Percentiles rank a stretch among this genome's conserved stretches.
phyloP scores from a whole-genome alignment of 2,888 invertebrate genomes.

The Ormyrus labotus region DNA sequence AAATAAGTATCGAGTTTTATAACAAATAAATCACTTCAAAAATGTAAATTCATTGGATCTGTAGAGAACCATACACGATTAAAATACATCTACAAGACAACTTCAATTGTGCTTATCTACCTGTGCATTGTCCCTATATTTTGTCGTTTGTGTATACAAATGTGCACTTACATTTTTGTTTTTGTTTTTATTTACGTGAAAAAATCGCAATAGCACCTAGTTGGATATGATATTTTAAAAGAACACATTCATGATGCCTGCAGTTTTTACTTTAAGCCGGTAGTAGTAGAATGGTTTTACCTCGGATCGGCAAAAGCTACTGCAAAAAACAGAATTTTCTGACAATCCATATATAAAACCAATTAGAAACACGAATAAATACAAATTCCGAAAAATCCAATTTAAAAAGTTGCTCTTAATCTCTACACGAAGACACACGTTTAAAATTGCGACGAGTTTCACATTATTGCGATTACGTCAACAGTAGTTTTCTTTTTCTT shows the following conservation, averaged over 20 bases:
- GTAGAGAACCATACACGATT: constrained; percentile 17
- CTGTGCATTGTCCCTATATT: constrained; percentile 39
- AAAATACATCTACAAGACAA: constrained; percentile 42
- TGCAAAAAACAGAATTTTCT: neutral
- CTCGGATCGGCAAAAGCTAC: neutral
- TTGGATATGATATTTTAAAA: constrained; percentile 31
- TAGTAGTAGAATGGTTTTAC: neutral
- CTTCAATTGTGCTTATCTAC: constrained; percentile 42
- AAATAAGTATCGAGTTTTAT: constrained; percentile 15
- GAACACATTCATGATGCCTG: neutral
- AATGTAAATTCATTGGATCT: constrained; percentile 24
- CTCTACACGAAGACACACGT: constrained; percentile 18
- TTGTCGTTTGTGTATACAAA: constrained; percentile 41
- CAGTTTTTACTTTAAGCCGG: constrained; percentile 13
- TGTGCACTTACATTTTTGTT: constrained; percentile 25
- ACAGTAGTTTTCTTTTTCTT: constrained; percentile 16
- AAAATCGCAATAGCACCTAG: constrained; percentile 39
- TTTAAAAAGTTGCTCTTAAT: constrained; percentile 29
- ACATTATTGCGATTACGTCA: neutral
- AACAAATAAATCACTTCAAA: constrained; percentile 29
- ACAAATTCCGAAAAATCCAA: constrained; percentile 24
- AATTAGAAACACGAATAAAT: constrained; percentile 1
- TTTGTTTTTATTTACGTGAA: constrained; percentile 18
- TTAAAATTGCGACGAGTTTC: constrained; percentile 12
- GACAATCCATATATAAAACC: constrained; percentile 15